Base-by-base conservation (phyloP, 2,113 vertebrate species). In the Cynoglossus semilaevis region DNA sequence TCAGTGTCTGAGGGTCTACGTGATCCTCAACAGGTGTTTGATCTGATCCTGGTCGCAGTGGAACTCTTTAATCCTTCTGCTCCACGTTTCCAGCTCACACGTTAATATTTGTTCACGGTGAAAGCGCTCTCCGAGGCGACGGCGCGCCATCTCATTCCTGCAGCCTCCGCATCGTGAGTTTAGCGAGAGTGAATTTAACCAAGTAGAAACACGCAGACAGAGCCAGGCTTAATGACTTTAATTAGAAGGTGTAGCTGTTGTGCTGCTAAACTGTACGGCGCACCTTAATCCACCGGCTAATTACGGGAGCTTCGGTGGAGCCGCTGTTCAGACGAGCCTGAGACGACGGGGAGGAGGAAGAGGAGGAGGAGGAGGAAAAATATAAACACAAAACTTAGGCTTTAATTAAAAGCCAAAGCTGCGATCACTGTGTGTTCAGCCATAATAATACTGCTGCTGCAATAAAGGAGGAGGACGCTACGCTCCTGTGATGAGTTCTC, bases 201-300 rank as follows among this genome's bases (percentile, higher is more conserved):
- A 82, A 81, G 75, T 70, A 70, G 51, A 72, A 65, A 76, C 37
- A 40, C 37, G 12, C 63, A 55, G 51, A 52, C 74, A 77, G 67
- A 58, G 79, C 72, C 63, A 55, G 38, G 48, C 60, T 48, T 87
- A 89, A 90, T 89, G 84, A 85, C 72, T 77, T 81, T 83, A 77
- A 91, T 88, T 86, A 87, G 65, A 84, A 76, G 66, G 62, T 34
- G 64, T 45, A 62, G 53, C 82, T 74, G 76, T n/a, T 60, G 77
- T 81, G 83, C 72, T 76, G 70, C 75, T 84, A 88, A 89, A 89
- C 78, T 75, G 76, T 78, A 72, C 84, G 79, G 72, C 70, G 76
- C 82, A 89, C 84, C 85, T 77, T 81, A 76, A 89, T 87, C 77
- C 59, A 47, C 50, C 49, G 68, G 72, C 72, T 80, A 84, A 89